Evolutionary conservation across 2,113 vertebrate genomes (phyloP), one percentile per base, ranked within the genome.

Genomic region (Todiramphus saurophagus): DNA sequence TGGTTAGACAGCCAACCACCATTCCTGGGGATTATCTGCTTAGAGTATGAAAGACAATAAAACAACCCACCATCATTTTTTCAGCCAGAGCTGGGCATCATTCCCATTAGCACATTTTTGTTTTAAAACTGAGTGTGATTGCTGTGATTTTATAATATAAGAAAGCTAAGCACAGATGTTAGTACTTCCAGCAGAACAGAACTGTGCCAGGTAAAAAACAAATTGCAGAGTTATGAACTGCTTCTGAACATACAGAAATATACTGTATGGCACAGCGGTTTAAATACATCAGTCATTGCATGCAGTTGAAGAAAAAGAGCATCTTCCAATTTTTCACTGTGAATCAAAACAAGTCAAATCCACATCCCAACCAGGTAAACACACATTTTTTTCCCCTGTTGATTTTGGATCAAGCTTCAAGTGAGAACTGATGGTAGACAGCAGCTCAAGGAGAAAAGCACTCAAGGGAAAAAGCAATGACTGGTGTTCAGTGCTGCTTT

Each of bases 1-100:
- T 35, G 50, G 83, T 51, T 90, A 69, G 70, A 93, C 78, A 96
- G 82, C 90, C 72, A 94, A 43, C 68, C 90, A 86, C 76, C 68
- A 94, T 83, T 94, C 82, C 82, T 82, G 20, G 48, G 87, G 89
- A 94, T 94, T 83, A 97, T 95, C 83, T 90, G 91, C 91, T 95
- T 87, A 86, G 81, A 87, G 73, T 27, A 69, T 67, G 78, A 87
- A 94, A 96, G 81, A 95, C 87, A 92, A 91, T 83, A 95, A 90
- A 96, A 96, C 56, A 92, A 92, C 58, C 44, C 44, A 63, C 78
- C 76, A 89, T 5, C 1, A 0, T 1, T 51, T 90, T 93, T 89
- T 89, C 94, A 94, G 89, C 35, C 87, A 94, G 93, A 93, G 37
- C 39, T 59, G 73, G 95, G 93, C 93, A 93, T n/a, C 82, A 87